These are phyloP conservation scores for Drosophila elegans DNA, from an alignment of 1,140 invertebrate genomes.

Conservation along the genomic window DNA sequence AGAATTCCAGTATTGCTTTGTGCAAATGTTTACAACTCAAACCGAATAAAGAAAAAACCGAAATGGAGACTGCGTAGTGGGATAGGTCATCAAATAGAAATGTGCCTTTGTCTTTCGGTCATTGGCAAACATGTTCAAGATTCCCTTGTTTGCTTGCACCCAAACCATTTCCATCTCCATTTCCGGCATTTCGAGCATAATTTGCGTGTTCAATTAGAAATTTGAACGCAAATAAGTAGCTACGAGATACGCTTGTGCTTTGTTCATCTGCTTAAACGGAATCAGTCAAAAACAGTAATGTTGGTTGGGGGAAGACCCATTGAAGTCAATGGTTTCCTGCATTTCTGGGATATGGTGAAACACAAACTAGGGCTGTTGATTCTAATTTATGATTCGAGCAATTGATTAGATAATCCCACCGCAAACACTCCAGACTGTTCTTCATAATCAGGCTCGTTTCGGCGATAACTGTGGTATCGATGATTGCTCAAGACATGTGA, in stretches of 20 bases:
- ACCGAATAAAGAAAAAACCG: constrained; percentile 14
- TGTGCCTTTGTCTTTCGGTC: constrained; percentile 29
- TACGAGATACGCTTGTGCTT: constrained; percentile 27
- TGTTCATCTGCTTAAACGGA: constrained; percentile 23
- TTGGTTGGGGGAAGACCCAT: constrained; percentile 2
- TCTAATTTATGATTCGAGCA: constrained; percentile 34
- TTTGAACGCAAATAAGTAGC: constrained; percentile 58
- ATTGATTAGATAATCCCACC: constrained; percentile 42
- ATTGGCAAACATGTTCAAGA: constrained; percentile 39
- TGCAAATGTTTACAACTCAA: constrained; percentile 55
- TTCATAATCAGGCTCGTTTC: constrained; percentile 41
- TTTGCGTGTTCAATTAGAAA: constrained; percentile 67
- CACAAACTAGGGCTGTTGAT: not conserved
- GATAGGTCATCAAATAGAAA: constrained; percentile 59
- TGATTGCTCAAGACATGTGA: constrained; percentile 51
- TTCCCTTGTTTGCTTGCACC: constrained; percentile 35
- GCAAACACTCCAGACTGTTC: constrained; percentile 19
- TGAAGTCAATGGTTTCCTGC: constrained; percentile 16
- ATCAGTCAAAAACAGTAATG: constrained; percentile 1
- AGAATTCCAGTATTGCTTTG: constrained; percentile 29
- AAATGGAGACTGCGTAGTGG: not conserved
- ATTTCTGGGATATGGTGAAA: constrained; percentile 6
- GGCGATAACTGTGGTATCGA: constrained; percentile 32
- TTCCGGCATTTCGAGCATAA: constrained; percentile 54
- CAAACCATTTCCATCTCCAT: constrained; percentile 13